A percentile compares a stretch with the other conserved stretches of the same genome.
Evolutionary conservation across 2,113 vertebrate species (phyloP).

Genomic region (Anguilla japonica): DNA sequence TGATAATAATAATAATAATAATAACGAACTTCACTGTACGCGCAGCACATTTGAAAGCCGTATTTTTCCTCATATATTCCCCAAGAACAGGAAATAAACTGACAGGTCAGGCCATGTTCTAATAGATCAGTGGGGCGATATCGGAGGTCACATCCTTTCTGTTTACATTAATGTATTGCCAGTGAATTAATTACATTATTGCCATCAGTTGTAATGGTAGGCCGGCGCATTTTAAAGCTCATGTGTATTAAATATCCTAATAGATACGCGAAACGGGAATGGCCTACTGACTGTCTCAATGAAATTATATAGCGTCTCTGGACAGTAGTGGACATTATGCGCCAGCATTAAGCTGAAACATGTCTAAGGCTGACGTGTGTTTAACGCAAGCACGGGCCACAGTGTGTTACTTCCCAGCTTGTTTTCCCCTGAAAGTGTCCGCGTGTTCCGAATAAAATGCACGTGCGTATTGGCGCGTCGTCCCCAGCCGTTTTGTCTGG

Average conservation of each 20-base stretch:
- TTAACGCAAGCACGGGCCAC: not conserved
- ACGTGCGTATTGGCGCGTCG: not conserved
- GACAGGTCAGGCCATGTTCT: not conserved
- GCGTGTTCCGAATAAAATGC: not conserved
- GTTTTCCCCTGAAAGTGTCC: not conserved
- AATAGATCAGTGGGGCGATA: too few species aligned
- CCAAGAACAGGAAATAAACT: not conserved
- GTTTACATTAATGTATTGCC: not conserved
- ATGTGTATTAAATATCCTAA: not conserved
- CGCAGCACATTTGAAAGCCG: too few species aligned
- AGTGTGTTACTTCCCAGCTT: not conserved
- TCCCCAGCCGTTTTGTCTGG: not conserved
- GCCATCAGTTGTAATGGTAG: not conserved
- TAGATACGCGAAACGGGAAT: too few species aligned
- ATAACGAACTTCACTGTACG: constrained; percentile 1
- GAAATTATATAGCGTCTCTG: not conserved
- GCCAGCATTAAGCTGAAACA: not conserved
- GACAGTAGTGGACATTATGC: not conserved
- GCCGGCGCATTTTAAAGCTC: not conserved
- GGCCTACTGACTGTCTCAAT: not conserved
- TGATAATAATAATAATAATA: constrained; percentile 17
- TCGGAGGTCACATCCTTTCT: not conserved
- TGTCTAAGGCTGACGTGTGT: not conserved
- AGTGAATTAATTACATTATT: not conserved
- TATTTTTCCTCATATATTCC: not conserved